These are phyloP conservation scores for Glossosoma conforme DNA, from an alignment of 1,140 invertebrate species.

Conservation along the genomic window DNA sequence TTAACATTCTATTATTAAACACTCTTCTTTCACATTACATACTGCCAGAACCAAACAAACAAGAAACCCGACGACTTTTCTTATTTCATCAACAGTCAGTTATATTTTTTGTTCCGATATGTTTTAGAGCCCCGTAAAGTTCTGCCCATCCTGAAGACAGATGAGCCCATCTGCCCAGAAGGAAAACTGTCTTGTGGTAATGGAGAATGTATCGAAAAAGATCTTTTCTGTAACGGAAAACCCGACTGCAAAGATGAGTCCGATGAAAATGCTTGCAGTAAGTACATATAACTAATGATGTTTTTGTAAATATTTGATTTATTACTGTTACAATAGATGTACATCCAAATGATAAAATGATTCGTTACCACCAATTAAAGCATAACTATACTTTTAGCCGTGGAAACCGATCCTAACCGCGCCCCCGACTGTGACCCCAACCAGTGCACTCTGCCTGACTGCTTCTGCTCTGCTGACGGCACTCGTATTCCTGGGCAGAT, in stretches of 20 bases:
- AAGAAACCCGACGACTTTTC: conserved; percentile 6
- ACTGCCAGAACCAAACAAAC: conserved; percentile 27
- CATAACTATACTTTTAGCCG: conserved; percentile 53
- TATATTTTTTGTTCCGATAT: neutral
- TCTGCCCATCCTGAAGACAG: conserved; percentile 82
- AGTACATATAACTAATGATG: conserved; percentile 44
- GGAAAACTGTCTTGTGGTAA: conserved; percentile 85
- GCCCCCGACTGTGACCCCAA: conserved; percentile 85
- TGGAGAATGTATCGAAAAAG: conserved; percentile 84
- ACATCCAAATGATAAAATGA: conserved; percentile 2
- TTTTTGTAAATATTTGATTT: neutral
- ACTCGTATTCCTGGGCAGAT: conserved; percentile 81
- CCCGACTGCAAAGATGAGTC: conserved; percentile 90
- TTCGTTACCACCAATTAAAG: neutral
- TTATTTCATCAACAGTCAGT: neutral
- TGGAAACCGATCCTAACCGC: conserved; percentile 82
- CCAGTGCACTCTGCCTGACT: conserved; percentile 84
- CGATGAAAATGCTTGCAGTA: conserved; percentile 92
- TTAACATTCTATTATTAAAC: conserved; percentile 20
- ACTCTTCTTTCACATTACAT: conserved; percentile 20
- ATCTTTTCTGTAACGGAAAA: conserved; percentile 89
- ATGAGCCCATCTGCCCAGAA: conserved; percentile 83
- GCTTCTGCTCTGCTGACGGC: conserved; percentile 90
- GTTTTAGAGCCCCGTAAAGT: conserved; percentile 80
- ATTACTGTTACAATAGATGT: neutral